Conservation (phyloP, 1,140 invertebrate genomes). For the Tetraneura akinire region DNA sequence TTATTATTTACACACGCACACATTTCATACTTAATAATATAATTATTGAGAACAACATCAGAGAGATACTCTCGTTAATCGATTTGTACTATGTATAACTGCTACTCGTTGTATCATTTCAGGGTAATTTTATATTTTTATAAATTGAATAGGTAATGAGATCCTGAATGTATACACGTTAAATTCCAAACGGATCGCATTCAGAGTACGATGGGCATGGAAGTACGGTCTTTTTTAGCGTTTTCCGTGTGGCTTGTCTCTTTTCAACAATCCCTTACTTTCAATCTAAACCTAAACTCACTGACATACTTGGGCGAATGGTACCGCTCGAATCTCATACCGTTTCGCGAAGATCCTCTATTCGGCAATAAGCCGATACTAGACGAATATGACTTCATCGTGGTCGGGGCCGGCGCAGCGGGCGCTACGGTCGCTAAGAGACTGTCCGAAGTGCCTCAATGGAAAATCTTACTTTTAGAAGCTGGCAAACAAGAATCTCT, state of each 20-base stretch:
- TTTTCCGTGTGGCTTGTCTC: not conserved
- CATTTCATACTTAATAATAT: too few relatives aligned
- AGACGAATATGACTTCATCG: conserved; percentile 55
- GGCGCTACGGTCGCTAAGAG: conserved; percentile 63
- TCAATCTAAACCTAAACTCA: not conserved
- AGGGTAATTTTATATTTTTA: too few relatives aligned
- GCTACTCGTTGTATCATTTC: too few relatives aligned
- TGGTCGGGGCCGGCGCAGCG: conserved; percentile 56
- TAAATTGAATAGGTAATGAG: too few relatives aligned
- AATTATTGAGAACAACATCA: too few relatives aligned
- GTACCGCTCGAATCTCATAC: conserved; percentile 52
- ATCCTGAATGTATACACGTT: too few relatives aligned
- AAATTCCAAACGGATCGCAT: not conserved
- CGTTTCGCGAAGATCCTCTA: conserved; percentile 53
- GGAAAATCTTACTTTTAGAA: conserved; percentile 63
- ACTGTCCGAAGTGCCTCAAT: conserved; percentile 61
- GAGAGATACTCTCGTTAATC: too few relatives aligned
- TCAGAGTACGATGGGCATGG: not conserved
- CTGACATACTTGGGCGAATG: conserved; percentile 41
- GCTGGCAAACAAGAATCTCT: conserved; percentile 69
- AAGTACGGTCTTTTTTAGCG: not conserved
- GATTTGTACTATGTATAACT: too few relatives aligned
- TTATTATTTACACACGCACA: too few relatives aligned
- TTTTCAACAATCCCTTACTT: not conserved
- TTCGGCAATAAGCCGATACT: conserved; percentile 53